Evolutionary conservation across 2,888 invertebrate species (phyloP).

Genomic region (Pollenia angustigena): DNA sequence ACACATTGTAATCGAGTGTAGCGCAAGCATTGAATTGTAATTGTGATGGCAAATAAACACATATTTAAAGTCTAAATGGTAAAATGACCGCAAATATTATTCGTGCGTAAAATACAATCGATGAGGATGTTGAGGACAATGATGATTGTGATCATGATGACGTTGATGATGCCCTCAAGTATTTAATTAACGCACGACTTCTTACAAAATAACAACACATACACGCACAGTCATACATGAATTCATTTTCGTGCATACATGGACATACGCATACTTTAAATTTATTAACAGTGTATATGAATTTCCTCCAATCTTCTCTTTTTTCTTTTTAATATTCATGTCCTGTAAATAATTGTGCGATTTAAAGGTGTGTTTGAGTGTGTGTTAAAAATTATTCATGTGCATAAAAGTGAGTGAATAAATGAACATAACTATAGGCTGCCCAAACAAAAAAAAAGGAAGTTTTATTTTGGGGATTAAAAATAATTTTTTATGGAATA

Average conservation of each 20-base stretch:
- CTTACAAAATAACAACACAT: constrained; percentile 66
- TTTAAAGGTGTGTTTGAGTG: constrained; percentile 34
- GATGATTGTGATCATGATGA: neutral
- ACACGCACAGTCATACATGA: neutral
- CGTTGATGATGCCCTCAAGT: constrained; percentile 79
- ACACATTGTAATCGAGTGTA: neutral
- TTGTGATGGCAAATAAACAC: constrained; percentile 70
- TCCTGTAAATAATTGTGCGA: constrained; percentile 45
- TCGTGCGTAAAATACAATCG: constrained; percentile 89
- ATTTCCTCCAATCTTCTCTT: constrained; percentile 3
- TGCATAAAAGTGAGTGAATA: neutral
- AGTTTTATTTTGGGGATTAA: neutral
- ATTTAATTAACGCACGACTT: constrained; percentile 76
- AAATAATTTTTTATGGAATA: neutral
- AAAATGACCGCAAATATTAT: constrained; percentile 85
- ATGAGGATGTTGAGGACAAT: constrained; percentile 74
- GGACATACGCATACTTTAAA: neutral
- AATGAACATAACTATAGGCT: constrained; percentile 17
- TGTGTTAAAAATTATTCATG: constrained; percentile 16
- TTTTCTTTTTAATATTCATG: neutral
- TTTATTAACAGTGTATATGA: neutral
- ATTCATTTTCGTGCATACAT: neutral
- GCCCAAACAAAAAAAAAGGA: neutral
- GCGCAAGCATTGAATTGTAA: constrained; percentile 61
- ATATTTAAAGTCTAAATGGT: constrained; percentile 66